phyloP scores from a whole-genome alignment of 2,797 vertebrate species.

The Macroramphosus scolopax region DNA sequence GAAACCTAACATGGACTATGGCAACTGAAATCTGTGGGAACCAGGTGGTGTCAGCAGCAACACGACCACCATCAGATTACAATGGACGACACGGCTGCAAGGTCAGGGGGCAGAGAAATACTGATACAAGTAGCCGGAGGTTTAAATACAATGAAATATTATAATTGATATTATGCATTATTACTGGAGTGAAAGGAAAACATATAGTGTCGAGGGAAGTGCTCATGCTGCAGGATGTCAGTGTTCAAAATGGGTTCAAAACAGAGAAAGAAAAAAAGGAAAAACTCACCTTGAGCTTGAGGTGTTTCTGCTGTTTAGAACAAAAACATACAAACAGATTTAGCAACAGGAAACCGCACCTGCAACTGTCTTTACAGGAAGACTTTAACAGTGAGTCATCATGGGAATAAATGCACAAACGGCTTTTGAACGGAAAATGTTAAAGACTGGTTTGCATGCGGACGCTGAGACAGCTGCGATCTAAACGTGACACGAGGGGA shows the following conservation, averaged over 20 bases:
- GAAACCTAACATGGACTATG: conserved; percentile 1
- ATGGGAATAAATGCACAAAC: neutral
- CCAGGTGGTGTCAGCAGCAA: conserved; percentile 13
- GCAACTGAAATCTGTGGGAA: conserved; percentile 18
- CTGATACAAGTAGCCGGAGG: too few species aligned
- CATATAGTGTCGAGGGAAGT: too few species aligned
- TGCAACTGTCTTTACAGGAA: too few species aligned
- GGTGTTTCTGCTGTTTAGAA: conserved; percentile 12
- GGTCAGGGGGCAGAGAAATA: neutral
- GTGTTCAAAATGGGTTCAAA: conserved; percentile 20
- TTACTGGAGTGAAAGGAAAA: too few species aligned
- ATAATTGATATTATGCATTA: too few species aligned
- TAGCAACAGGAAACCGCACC: conserved; percentile 2
- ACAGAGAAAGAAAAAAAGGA: conserved; percentile 7
- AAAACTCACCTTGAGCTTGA: conserved; percentile 46
- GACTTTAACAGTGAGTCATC: neutral
- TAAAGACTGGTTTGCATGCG: neutral
- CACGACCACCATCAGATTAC: conserved; percentile 7
- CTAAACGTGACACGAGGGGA: neutral
- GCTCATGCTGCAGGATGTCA: too few species aligned
- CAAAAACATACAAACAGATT: conserved; percentile 25
- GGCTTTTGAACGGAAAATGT: neutral
- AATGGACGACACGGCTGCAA: conserved; percentile 12
- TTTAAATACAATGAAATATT: too few species aligned
- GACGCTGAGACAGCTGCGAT: neutral